phyloP scores from a whole-genome alignment of 2,113 vertebrate species.

The Anhinga anhinga region DNA sequence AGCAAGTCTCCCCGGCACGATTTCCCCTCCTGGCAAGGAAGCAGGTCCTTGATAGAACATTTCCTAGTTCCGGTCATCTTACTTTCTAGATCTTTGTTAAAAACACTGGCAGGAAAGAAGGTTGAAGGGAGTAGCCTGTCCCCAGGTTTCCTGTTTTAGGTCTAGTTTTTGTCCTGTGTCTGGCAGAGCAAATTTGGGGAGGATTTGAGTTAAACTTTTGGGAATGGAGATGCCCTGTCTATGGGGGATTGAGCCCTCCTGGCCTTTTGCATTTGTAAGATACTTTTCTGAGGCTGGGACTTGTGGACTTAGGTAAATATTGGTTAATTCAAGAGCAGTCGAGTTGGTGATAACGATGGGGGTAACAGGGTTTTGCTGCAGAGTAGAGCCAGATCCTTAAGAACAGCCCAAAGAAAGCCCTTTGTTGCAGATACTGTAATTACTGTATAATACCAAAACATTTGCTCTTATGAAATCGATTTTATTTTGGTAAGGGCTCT shows the following conservation, averaged over 20 bases:
- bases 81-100: constrained; percentile 24
- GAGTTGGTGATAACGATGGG: background rate
- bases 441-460: background rate
- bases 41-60: constrained; percentile 1
- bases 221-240: background rate
- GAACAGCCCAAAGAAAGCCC: background rate
- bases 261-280: background rate
- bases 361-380: background rate
- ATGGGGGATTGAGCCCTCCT: background rate
- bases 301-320: background rate
- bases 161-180: background rate
- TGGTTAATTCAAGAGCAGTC: background rate
- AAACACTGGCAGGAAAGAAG: constrained; percentile 44
- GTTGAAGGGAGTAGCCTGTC: constrained; percentile 23
- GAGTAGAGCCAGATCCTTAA: background rate
- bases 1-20: background rate
- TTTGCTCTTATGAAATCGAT: background rate
- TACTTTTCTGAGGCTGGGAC: background rate
- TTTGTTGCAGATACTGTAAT: background rate
- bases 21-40: constrained; percentile 41
- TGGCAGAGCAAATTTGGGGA: background rate
- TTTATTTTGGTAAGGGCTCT: background rate
- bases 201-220: background rate
- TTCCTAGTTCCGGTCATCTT: constrained; percentile 30
- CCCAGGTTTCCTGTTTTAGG: constrained; percentile 5